phyloP scores from a whole-genome alignment of 2,888 invertebrate genomes.

The Epinotia brunnichana region DNA sequence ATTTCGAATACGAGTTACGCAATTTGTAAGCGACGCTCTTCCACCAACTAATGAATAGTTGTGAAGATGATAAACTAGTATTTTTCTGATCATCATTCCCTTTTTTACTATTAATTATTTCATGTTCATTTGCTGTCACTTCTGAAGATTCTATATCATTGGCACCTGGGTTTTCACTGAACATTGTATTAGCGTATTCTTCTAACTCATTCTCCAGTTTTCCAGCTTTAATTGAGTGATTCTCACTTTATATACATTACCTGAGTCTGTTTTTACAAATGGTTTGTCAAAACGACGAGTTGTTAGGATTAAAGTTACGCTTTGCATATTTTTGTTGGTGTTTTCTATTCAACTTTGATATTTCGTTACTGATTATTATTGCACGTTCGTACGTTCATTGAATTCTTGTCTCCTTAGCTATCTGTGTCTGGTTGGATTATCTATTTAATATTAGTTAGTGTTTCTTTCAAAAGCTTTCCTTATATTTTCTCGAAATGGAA shows the following conservation, averaged over 20 bases:
- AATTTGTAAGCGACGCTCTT: neutral
- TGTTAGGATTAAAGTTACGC: neutral
- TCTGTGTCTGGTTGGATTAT: neutral
- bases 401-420: neutral
- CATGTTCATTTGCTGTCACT: neutral
- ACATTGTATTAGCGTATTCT: neutral
- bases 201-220: neutral
- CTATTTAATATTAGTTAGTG: neutral
- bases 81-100: neutral
- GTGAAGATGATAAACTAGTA: neutral
- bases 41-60: neutral
- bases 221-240: neutral
- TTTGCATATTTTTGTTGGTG: neutral
- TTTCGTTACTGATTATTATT: too few species aligned
- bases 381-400: too few species aligned
- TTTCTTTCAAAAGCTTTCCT: too few species aligned
- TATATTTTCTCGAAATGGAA: too few species aligned
- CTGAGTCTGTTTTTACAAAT: neutral
- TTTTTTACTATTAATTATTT: neutral
- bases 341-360: neutral
- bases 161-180: neutral
- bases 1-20: constrained; percentile 1
- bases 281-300: neutral
- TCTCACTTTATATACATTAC: neutral
- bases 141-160: neutral